Conservation (phyloP, 2,113 vertebrate genomes). For the Leptosomus discolor region DNA sequence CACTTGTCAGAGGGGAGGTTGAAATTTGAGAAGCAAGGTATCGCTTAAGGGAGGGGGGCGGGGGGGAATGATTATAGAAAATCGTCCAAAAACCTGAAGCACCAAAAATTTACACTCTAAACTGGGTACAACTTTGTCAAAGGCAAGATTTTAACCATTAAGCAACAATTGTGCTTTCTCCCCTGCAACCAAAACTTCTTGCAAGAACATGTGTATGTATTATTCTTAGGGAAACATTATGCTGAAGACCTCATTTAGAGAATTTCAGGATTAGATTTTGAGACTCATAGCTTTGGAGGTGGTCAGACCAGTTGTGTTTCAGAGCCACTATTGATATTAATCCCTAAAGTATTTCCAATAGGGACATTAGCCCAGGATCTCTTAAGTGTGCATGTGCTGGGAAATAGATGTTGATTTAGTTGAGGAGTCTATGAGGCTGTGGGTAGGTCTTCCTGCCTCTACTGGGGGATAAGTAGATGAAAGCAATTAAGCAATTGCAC, state of each 20-base stretch:
- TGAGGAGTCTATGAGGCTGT: rapidly evolving
- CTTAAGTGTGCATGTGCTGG: background rate
- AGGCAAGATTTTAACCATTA: background rate
- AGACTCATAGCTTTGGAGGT: background rate
- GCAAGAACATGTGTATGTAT: background rate
- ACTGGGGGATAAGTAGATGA: rapidly evolving
- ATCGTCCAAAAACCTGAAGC: background rate
- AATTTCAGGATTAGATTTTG: background rate
- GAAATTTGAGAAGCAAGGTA: background rate
- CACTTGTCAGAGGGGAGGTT: background rate
- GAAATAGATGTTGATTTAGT: background rate
- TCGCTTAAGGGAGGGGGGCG: background rate
- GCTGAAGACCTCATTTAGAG: background rate
- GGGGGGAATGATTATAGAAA: background rate
- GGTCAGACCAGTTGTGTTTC: background rate
- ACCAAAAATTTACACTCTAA: background rate
- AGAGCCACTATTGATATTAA: background rate
- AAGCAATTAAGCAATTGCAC: background rate
- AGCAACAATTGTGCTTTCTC: background rate
- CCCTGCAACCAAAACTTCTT: background rate
- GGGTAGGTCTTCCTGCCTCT: background rate
- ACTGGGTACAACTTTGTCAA: background rate
- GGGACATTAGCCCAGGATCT: background rate
- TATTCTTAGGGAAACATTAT: background rate
- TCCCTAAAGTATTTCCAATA: background rate